Conservation (phyloP, 2,113 vertebrate species). For the Nipponia nippon region DNA sequence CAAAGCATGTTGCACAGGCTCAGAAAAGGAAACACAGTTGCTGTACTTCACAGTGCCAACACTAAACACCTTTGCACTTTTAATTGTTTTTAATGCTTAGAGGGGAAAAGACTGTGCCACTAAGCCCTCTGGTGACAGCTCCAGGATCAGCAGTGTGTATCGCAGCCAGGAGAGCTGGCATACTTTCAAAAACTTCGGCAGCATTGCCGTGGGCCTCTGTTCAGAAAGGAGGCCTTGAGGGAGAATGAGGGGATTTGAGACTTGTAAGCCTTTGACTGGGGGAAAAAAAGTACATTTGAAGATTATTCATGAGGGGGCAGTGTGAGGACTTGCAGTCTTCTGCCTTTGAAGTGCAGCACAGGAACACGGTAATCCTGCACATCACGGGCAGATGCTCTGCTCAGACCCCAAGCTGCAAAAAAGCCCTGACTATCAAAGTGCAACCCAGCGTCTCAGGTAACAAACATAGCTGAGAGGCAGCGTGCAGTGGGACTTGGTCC, state of each 20-base stretch:
- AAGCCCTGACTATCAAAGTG: not conserved
- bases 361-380: not conserved
- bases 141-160: constrained; percentile 5
- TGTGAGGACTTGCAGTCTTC: not conserved
- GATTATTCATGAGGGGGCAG: constrained; percentile 11
- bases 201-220: not conserved
- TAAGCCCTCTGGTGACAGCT: constrained; percentile 63
- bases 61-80: constrained; percentile 34
- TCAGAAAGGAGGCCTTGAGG: not conserved
- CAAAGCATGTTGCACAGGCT: not conserved
- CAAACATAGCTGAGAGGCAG: not conserved
- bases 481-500: not conserved
- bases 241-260: not conserved
- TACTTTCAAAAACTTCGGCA: not conserved
- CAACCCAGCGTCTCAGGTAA: not conserved
- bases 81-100: constrained; percentile 2
- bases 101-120: not conserved
- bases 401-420: not conserved
- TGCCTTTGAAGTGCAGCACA: not conserved
- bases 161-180: not conserved
- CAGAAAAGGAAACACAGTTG: not conserved
- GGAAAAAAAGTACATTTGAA: not conserved
- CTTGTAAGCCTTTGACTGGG: not conserved
- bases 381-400: not conserved
- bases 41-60: not conserved